phyloP scores from a whole-genome alignment of 2,888 invertebrate genomes.

The Chelonus formosanus region DNA sequence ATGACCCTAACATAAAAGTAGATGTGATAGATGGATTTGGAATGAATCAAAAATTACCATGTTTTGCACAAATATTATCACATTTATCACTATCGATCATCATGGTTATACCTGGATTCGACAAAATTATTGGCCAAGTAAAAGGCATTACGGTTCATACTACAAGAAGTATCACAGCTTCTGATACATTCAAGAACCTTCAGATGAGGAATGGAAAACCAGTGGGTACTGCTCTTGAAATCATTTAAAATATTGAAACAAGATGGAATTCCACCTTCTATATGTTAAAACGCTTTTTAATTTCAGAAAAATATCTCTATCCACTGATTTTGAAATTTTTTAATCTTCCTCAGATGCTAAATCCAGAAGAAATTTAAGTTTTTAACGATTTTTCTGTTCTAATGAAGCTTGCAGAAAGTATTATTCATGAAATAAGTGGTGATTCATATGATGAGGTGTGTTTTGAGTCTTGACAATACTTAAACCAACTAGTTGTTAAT shows the following conservation, averaged over 20 bases:
- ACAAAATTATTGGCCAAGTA: slow-evolving; percentile 37
- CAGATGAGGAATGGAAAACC: slow-evolving; percentile 40
- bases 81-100: background rate
- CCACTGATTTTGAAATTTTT: slow-evolving; percentile 36
- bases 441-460: slow-evolving; percentile 32
- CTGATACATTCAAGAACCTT: too few species aligned
- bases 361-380: slow-evolving; percentile 35
- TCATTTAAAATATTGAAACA: slow-evolving; percentile 39
- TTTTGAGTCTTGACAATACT: slow-evolving; percentile 31
- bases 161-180: too few species aligned
- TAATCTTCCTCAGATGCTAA: slow-evolving; percentile 39
- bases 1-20: slow-evolving; percentile 33
- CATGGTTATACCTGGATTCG: slow-evolving; percentile 10
- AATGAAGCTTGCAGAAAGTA: slow-evolving; percentile 39
- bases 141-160: slow-evolving; percentile 40
- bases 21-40: slow-evolving; percentile 20
- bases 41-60: slow-evolving; percentile 5
- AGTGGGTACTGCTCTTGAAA: slow-evolving; percentile 35
- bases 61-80: background rate
- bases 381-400: slow-evolving; percentile 36
- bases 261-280: slow-evolving; percentile 41
- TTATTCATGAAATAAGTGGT: slow-evolving; percentile 41
- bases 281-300: slow-evolving; percentile 38
- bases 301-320: slow-evolving; percentile 39
- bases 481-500: too few species aligned